Evolutionary conservation across 2,113 vertebrate genomes (phyloP).

Genomic region (Eidolon helvum): DNA sequence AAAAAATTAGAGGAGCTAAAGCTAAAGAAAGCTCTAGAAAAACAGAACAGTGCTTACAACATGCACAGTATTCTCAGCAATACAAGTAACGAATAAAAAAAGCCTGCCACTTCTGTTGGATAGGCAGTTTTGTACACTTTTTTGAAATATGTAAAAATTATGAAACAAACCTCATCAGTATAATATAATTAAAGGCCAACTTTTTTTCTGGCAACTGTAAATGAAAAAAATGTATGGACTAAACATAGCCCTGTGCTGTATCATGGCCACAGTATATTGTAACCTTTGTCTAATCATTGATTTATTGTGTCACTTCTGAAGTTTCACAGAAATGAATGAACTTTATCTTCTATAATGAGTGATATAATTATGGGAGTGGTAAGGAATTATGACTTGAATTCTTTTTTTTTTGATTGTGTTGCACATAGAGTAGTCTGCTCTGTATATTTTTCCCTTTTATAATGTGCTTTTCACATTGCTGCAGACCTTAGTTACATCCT

Average conservation of each 20-base stretch:
- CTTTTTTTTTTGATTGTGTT: conserved; percentile 87
- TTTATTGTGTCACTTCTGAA: conserved; percentile 87
- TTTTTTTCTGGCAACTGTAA: conserved; percentile 84
- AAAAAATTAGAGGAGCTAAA: conserved; percentile 92
- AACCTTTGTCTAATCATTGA: conserved; percentile 89
- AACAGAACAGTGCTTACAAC: conserved; percentile 89
- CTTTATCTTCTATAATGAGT: conserved; percentile 85
- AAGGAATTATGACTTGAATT: conserved; percentile 92
- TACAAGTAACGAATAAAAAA: conserved; percentile 86
- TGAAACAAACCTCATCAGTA: conserved; percentile 89
- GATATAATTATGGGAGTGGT: conserved; percentile 85
- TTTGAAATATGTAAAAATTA: conserved; percentile 84
- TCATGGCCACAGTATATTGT: conserved; percentile 89
- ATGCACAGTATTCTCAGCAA: conserved; percentile 86
- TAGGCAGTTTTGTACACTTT: conserved; percentile 79
- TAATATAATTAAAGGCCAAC: conserved; percentile 82
- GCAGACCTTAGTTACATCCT: conserved; percentile 84
- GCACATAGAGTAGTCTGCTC: conserved; percentile 90
- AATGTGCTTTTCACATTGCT: conserved; percentile 89
- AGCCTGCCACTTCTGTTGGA: conserved; percentile 70
- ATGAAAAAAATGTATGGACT: conserved; percentile 84
- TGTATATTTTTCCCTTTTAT: conserved; percentile 88
- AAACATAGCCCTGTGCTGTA: conserved; percentile 88
- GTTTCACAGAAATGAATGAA: conserved; percentile 86
- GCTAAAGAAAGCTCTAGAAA: conserved; percentile 85